Evolutionary conservation across 2,888 invertebrate genomes (phyloP).

Genomic region (Cephus pulcher): DNA sequence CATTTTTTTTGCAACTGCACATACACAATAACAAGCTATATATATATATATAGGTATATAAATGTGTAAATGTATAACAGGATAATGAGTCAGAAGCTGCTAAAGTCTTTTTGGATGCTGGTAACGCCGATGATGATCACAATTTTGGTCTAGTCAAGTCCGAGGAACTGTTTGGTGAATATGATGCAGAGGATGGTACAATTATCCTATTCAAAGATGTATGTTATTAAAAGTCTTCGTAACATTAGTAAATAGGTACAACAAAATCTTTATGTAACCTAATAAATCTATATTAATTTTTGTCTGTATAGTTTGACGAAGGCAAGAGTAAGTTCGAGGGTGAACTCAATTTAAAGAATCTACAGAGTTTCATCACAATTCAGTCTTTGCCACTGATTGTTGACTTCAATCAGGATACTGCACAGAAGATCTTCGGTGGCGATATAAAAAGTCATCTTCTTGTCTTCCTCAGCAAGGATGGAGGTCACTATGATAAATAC

Average conservation of each 20-base stretch:
- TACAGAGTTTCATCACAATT: slow-evolving; percentile 86
- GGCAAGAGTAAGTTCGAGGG: slow-evolving; percentile 80
- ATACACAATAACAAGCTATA: background rate
- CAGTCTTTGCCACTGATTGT: slow-evolving; percentile 91
- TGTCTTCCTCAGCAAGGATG: slow-evolving; percentile 93
- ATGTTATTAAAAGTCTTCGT: slow-evolving; percentile 48
- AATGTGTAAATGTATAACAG: slow-evolving; percentile 50
- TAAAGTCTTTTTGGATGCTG: slow-evolving; percentile 85
- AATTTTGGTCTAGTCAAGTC: slow-evolving; percentile 88
- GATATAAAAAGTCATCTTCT: slow-evolving; percentile 97
- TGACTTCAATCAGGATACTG: slow-evolving; percentile 97
- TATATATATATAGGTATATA: too few relatives aligned
- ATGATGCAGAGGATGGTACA: slow-evolving; percentile 82
- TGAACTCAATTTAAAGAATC: slow-evolving; percentile 74
- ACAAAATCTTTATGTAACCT: slow-evolving; percentile 2
- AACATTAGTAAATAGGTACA: slow-evolving; percentile 3
- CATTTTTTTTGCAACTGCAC: too few relatives aligned
- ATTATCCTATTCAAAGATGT: slow-evolving; percentile 94
- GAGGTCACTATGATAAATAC: slow-evolving; percentile 84
- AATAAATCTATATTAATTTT: slow-evolving; percentile 18
- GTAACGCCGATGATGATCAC: slow-evolving; percentile 85
- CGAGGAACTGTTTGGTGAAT: slow-evolving; percentile 82
- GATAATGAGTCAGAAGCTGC: slow-evolving; percentile 83
- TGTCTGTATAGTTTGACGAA: slow-evolving; percentile 82
- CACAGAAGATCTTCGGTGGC: slow-evolving; percentile 98